phyloP scores from a whole-genome alignment of 1,140 invertebrate genomes.

The Cepaea nemoralis region DNA sequence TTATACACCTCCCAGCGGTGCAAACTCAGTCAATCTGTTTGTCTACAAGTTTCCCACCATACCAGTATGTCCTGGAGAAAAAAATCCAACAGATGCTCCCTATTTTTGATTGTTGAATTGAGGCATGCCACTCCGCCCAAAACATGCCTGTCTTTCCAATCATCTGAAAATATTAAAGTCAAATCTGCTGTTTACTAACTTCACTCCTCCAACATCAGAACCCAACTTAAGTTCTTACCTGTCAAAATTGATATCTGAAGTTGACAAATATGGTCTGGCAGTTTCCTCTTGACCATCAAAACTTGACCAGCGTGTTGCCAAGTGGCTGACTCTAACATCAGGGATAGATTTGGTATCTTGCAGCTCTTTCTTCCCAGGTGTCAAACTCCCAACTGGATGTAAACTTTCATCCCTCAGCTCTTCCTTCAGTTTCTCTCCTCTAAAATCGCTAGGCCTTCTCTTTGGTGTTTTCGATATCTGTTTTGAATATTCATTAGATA shows the following conservation, averaged over 20 bases:
- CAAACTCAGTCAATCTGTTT: too few species aligned
- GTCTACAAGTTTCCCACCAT: too few species aligned
- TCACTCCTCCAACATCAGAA: too few species aligned
- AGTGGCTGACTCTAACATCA: not conserved
- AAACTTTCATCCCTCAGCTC: not conserved
- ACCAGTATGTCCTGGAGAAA: too few species aligned
- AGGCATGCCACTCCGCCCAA: too few species aligned
- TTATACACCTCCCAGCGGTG: too few species aligned
- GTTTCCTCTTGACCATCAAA: not conserved
- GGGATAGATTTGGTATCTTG: not conserved
- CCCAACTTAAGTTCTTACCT: not conserved
- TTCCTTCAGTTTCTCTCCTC: not conserved
- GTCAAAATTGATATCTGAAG: not conserved
- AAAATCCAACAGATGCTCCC: too few species aligned
- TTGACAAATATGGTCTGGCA: not conserved
- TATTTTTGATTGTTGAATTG: too few species aligned
- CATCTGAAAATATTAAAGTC: too few species aligned
- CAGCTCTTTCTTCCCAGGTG: not conserved
- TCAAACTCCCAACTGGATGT: not conserved
- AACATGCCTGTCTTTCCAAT: too few species aligned
- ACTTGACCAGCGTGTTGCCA: not conserved
- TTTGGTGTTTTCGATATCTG: not conserved
- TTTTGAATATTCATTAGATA: constrained; percentile 18
- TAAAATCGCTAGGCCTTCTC: not conserved
- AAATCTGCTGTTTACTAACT: too few species aligned